Evolutionary conservation across 2,797 vertebrate species (phyloP), one percentile per base, ranked within the genome.

Genomic region (Petrocephalus sullivani): DNA sequence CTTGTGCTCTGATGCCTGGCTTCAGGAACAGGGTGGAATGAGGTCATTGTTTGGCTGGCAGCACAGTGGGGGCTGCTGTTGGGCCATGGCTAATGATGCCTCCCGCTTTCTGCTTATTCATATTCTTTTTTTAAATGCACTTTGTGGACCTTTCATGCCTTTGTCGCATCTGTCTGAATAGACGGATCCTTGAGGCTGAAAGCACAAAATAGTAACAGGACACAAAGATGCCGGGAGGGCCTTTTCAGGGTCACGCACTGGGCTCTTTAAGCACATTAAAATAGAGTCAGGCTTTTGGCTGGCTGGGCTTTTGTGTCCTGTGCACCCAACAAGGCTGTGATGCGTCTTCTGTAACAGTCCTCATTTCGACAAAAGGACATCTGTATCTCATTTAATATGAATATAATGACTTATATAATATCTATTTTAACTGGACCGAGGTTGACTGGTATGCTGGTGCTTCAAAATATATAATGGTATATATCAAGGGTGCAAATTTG

Each of bases 1-100:
- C 84, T 10, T 86, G 23, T 41, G 54, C 84, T 60, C 54, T n/a
- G 84, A 86, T 9, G 54, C 54, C 58, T 86, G 53, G 84, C 54
- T 86, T 86, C 87, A 61, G 64, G 49, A 56, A 75, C 85, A 89
- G 88, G 49, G 23, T 49, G n/a, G 87, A 57, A 84, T 60, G 85
- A 19, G 84, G 12, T 57, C 51, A 84, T 28, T 33, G 81, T 87
- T 41, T 60, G 78, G 51, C 51, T 78, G 41, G 28, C 9, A 33
- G 87, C 54, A 2, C 49, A 54, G 75, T 53, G 88, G 81, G 23
- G 54, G 61, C 61, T 71, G 28, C 8, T 37, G 64, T 71, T 37
- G 49, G 53, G 75, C 21, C n/a, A 67, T 23, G 54, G 53, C 46
- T 21, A 83, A 83, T 83, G 46, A 83, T 23, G 37, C 51, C 21